Percentiles rank a stretch among this genome's conserved stretches.
These are phyloP conservation scores for Lepidotrigona ventralis DNA, from an alignment of 1,140 invertebrate species.

Conservation along the genomic window DNA sequence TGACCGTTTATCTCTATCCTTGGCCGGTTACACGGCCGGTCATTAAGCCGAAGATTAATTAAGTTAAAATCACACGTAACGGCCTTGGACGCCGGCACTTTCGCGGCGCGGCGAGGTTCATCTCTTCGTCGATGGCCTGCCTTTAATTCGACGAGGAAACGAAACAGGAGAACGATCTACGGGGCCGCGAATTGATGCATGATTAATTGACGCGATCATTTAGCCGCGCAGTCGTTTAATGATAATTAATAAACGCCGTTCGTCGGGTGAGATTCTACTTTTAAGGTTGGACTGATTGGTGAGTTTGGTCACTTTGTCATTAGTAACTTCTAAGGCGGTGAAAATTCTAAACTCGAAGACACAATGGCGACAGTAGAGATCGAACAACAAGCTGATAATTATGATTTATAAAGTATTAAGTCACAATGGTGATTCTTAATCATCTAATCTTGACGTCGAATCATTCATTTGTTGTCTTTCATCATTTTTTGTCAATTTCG, in stretches of 20 bases:
- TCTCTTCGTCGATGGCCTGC: slow-evolving; percentile 3
- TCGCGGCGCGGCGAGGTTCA: neutral
- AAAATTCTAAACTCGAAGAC: no score
- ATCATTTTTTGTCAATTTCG: no score
- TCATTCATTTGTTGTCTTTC: no score
- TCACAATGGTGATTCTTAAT: no score
- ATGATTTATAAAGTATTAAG: no score
- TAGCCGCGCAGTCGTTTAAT: slow-evolving; percentile 27
- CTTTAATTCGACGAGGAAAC: slow-evolving; percentile 30
- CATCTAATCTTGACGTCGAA: no score
- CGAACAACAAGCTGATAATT: no score
- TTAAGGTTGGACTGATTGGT: neutral
- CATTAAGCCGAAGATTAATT: slow-evolving; percentile 51
- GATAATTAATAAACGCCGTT: slow-evolving; percentile 43
- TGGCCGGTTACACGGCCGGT: slow-evolving; percentile 32
- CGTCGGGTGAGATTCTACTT: neutral
- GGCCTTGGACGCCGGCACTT: slow-evolving; percentile 7
- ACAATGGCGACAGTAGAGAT: no score
- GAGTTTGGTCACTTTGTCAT: no score
- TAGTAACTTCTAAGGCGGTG: no score
- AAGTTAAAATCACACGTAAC: slow-evolving; percentile 52
- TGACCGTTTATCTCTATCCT: slow-evolving; percentile 48
- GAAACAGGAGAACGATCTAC: neutral
- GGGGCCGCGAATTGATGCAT: slow-evolving; percentile 25
- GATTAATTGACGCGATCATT: slow-evolving; percentile 46